A percentile compares a stretch with the other conserved stretches of the same genome.
Conservation (phyloP, 2,797 vertebrate species). For the Phrynocephalus vlangalii region DNA sequence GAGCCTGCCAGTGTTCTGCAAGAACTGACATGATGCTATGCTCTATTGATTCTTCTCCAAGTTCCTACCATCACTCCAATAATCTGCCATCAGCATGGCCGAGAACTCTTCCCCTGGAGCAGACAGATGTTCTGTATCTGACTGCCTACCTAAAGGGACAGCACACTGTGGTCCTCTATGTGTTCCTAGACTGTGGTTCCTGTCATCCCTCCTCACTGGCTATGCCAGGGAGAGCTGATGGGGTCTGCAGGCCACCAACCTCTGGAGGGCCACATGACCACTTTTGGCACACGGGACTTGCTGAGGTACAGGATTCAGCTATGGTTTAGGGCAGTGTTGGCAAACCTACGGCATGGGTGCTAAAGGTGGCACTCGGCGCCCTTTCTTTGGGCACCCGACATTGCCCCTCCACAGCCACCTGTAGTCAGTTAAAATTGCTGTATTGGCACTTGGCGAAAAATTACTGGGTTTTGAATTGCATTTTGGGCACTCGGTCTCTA, state of each 20-base stretch:
- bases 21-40: not conserved
- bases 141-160: not conserved
- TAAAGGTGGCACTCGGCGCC: too few relatives aligned
- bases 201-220: not conserved
- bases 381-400: too few relatives aligned
- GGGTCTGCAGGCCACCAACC: not conserved
- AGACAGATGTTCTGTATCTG: not conserved
- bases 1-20: not conserved
- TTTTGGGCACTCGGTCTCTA: too few relatives aligned
- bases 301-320: not conserved
- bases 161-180: not conserved
- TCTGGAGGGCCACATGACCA: not conserved
- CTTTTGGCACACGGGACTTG: too few relatives aligned
- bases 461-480: too few relatives aligned
- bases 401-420: too few relatives aligned
- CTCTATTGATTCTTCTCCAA: not conserved
- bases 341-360: too few relatives aligned
- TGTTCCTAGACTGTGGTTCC: not conserved
- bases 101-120: not conserved
- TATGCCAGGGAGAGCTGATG: not conserved
- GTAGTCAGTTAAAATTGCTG: too few relatives aligned
- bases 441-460: too few relatives aligned
- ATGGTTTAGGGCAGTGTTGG: not conserved
- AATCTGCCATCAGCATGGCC: not conserved
- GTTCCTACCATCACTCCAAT: not conserved